These are phyloP conservation scores for Synergus umbraculus DNA, from an alignment of 2,888 invertebrate species.

Conservation along the genomic window DNA sequence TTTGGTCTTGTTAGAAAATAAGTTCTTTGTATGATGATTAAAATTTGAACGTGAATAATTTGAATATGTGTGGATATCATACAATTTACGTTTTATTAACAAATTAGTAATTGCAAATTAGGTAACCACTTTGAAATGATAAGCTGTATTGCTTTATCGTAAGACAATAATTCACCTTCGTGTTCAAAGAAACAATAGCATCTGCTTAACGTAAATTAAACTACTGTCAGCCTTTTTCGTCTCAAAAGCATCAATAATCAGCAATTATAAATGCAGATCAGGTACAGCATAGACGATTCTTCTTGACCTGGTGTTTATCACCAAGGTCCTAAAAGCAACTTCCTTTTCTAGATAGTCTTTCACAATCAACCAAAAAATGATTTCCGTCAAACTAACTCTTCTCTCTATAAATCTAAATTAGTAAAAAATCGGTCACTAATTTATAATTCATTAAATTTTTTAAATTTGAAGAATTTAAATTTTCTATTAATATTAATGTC, in stretches of 20 bases:
- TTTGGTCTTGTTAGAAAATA: background rate
- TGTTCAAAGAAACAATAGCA: constrained; percentile 2
- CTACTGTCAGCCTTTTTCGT: constrained; percentile 4
- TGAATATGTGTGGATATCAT: background rate
- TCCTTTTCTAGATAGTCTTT: background rate
- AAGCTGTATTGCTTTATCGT: background rate
- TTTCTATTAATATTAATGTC: no score
- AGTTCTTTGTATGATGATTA: background rate
- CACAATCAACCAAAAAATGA: background rate
- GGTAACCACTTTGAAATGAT: background rate
- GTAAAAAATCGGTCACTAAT: no score
- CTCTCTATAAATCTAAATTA: background rate
- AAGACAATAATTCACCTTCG: constrained; percentile 1
- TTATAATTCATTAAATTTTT: no score
- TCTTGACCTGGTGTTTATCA: constrained; percentile 27
- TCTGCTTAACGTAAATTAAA: background rate
- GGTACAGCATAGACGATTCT: constrained; percentile 23
- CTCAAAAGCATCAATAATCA: constrained; percentile 5
- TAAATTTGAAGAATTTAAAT: no score
- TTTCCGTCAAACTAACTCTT: background rate
- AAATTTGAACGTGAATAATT: background rate
- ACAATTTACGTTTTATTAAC: background rate
- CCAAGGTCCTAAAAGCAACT: background rate
- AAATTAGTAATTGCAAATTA: background rate
- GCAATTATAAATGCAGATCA: constrained; percentile 34